Conservation (phyloP, 64 coral and sea anemone species). For the Montipora efflorescens region DNA sequence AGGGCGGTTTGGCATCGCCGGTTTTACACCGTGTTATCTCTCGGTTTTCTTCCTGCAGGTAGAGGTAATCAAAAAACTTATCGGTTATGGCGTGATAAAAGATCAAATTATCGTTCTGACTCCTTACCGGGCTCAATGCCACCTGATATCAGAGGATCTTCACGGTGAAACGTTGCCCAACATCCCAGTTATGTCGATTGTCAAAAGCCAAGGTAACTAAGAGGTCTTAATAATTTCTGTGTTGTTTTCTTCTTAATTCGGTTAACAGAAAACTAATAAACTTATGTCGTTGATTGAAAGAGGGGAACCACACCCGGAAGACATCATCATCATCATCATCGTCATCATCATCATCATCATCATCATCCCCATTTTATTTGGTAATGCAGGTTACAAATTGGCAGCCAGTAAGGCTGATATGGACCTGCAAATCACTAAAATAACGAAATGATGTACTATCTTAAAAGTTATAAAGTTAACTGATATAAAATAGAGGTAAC, state of each 20-base stretch:
- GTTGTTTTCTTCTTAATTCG: not conserved
- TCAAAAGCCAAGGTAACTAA: conserved; percentile 79
- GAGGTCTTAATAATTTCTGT: not conserved
- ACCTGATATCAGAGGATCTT: conserved; percentile 39
- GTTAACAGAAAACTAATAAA: too few species aligned
- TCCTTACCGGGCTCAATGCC: conserved; percentile 71
- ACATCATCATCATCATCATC: too few species aligned
- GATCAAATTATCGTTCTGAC: conserved; percentile 52
- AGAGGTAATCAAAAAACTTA: conserved; percentile 15
- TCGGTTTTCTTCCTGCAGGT: not conserved
- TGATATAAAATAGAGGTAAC: not conserved
- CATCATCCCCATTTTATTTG: not conserved
- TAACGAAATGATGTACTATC: not conserved
- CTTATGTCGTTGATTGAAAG: too few species aligned
- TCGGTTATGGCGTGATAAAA: not conserved
- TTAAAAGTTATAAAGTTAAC: not conserved
- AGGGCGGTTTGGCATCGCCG: too few species aligned
- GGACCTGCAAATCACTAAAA: not conserved
- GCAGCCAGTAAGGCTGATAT: not conserved
- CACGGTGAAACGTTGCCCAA: not conserved
- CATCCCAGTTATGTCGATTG: conserved; percentile 67
- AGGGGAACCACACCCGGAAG: too few species aligned
- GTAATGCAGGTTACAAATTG: not conserved
- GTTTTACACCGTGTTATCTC: not conserved
- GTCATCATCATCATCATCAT: not conserved